phyloP scores from a whole-genome alignment of 2,797 vertebrate genomes.

The Pteropus rufus region DNA sequence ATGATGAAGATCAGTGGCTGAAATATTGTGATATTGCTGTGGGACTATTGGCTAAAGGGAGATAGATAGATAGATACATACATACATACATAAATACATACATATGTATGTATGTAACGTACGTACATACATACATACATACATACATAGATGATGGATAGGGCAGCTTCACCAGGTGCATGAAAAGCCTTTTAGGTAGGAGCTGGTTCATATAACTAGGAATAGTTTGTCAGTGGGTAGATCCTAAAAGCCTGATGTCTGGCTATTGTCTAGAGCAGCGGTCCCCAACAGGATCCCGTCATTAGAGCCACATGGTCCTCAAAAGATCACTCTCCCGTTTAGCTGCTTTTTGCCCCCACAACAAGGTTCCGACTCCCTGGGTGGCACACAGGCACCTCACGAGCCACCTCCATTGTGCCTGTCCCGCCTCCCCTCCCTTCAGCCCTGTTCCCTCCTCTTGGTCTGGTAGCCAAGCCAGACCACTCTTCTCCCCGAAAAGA shows the following conservation, averaged over 20 bases:
- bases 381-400: fast-evolving
- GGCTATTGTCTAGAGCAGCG: not conserved
- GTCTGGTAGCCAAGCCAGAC: not conserved
- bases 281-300: not conserved
- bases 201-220: not conserved
- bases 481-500: not conserved
- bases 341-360: not conserved
- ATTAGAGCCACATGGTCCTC: not conserved
- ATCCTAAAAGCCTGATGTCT: not conserved
- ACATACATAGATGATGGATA: not conserved
- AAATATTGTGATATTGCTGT: not conserved
- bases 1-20: not conserved
- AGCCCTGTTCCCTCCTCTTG: not conserved
- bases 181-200: not conserved
- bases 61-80: not conserved
- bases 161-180: not conserved
- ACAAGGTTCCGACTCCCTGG: not conserved
- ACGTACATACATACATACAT: not conserved
- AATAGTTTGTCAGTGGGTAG: not conserved
- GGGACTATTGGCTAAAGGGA: not conserved
- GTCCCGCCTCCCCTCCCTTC: not conserved
- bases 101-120: not conserved
- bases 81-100: not conserved
- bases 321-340: not conserved
- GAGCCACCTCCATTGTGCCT: not conserved